Conservation (phyloP, 2,888 invertebrate species). For the Cephus pygmeus region DNA sequence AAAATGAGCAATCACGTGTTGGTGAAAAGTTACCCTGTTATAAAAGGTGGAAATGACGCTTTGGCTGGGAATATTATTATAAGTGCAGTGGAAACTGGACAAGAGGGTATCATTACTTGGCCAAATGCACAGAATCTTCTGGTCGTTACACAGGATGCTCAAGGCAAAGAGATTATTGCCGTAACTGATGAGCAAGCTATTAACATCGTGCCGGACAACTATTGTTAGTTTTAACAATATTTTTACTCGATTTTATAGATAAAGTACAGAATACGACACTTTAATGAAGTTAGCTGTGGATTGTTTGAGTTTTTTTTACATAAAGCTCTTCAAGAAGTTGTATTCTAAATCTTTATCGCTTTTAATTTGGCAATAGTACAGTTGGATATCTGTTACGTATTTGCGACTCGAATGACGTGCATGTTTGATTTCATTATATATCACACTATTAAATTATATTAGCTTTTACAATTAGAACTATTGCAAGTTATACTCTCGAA, state of each 20-base stretch:
- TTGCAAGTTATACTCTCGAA: neutral
- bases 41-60: constrained; percentile 9
- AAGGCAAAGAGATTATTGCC: constrained; percentile 47
- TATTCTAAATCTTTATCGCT: neutral
- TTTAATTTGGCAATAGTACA: neutral
- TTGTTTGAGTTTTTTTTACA: no score
- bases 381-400: neutral
- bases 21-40: constrained; percentile 11
- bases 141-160: constrained; percentile 47
- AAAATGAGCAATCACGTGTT: constrained; percentile 36
- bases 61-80: neutral
- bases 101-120: constrained; percentile 32
- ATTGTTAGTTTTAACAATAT: constrained; percentile 49
- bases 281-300: no score
- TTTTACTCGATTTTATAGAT: neutral
- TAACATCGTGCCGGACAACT: constrained; percentile 49
- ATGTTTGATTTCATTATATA: no score
- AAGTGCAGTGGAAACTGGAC: constrained; percentile 23
- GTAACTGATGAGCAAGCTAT: constrained; percentile 48
- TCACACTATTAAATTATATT: neutral
- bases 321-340: no score
- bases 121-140: constrained; percentile 43
- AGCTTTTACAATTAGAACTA: neutral
- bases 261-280: no score
- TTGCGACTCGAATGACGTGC: no score